Evolutionary conservation across 1,140 invertebrate species (phyloP), one percentile per base, ranked within the genome.

Genomic region (Bombus confusus): DNA sequence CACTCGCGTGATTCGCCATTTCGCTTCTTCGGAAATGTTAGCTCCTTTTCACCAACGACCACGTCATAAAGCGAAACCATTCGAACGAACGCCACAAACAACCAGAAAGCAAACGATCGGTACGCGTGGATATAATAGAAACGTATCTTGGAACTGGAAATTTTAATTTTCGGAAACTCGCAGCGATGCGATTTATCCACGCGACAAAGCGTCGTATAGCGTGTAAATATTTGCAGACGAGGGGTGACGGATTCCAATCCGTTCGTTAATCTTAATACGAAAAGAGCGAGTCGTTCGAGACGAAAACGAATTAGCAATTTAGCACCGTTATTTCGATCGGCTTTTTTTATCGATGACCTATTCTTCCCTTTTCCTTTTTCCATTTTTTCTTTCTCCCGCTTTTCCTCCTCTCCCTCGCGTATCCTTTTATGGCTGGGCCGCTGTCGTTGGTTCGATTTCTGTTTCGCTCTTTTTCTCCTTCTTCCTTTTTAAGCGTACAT

Each of bases 221-320:
- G 39, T 13, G 15, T 28, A 25, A 10, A 37, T n/a, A n/a, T n/a
- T n/a, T n/a, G n/a, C n/a, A n/a, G 4, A 41, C 10, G 31, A 6
- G 18, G 18, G 34, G 39, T 22, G 37, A 43, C 15, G 34, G 37
- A 59, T 81, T 62, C 39, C 80, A 73, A 73, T 73, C 73, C 52
- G 80, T 62, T 25, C 28, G 69, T 72, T 31, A 76, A 76, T 68
- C 66, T 68, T 76, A 83, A 75, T 75, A 47, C 13, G 43, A 41
- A 52, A 82, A 37, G 37, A 72, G 15, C 80, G 80, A 74, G 13
- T 82, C 72, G 59, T 22, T 13, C 41, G 69, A n/a, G 75, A 80
- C 34, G 43, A 80, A 80, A 85, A 74, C 71, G 78, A 80, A 80
- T 75, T 74, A 71, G 41, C 41, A 41, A 80, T 75, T 80, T 74